Conservation (phyloP, 2,888 invertebrate genomes). For the Acanthacorydalis orientalis region DNA sequence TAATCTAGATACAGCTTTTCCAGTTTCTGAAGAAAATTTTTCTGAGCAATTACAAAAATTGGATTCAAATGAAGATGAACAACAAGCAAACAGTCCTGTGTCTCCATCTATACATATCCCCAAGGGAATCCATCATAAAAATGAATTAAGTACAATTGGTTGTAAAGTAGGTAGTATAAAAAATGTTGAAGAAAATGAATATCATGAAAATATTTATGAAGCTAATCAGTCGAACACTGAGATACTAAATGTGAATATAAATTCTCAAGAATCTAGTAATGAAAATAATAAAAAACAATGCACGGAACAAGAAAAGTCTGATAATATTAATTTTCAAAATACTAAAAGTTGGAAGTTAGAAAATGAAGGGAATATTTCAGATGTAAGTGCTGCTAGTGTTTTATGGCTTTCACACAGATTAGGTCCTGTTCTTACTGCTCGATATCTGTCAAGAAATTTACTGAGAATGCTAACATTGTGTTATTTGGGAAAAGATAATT, state of each 20-base stretch:
- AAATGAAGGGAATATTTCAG: slow-evolving; percentile 44
- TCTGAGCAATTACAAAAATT: neutral
- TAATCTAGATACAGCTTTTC: slow-evolving; percentile 15
- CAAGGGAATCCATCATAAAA: slow-evolving; percentile 27
- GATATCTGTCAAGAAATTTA: slow-evolving; percentile 78
- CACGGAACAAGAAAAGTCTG: slow-evolving; percentile 10
- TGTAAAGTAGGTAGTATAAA: slow-evolving; percentile 47
- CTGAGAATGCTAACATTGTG: slow-evolving; percentile 87
- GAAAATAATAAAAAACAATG: slow-evolving; percentile 1
- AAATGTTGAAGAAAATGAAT: slow-evolving; percentile 28
- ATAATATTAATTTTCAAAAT: slow-evolving; percentile 9
- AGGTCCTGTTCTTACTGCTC: slow-evolving; percentile 86
- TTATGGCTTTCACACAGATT: slow-evolving; percentile 86
- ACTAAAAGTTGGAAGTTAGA: neutral
- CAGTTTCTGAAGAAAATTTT: slow-evolving; percentile 8
- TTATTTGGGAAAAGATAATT: slow-evolving; percentile 71
- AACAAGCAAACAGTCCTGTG: slow-evolving; percentile 22
- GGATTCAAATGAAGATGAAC: neutral
- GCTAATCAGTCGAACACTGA: slow-evolving; percentile 5
- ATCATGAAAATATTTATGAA: neutral
- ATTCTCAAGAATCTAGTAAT: no score
- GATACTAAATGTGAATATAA: slow-evolving; percentile 7
- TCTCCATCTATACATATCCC: slow-evolving; percentile 62
- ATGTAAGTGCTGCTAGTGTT: slow-evolving; percentile 74
- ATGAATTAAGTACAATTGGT: slow-evolving; percentile 37